A percentile compares a stretch with the other conserved stretches of the same genome.
These are phyloP conservation scores for Ylistrum balloti DNA, from an alignment of 1,140 invertebrate species.

Conservation along the genomic window DNA sequence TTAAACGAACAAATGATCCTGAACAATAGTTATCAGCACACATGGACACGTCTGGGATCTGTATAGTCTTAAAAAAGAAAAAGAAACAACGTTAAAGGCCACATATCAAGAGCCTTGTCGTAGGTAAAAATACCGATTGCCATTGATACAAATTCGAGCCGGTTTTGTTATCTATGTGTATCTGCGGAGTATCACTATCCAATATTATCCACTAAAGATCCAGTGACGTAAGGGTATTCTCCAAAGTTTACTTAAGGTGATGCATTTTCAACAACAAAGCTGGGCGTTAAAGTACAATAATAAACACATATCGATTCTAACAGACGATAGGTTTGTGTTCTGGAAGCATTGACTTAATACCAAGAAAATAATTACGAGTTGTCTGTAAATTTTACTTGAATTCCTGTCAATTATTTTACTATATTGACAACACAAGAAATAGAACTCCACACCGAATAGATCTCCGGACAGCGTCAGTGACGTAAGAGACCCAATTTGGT, in stretches of 20 bases:
- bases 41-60: constrained; percentile 9
- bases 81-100: not conserved
- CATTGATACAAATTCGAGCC: not conserved
- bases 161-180: not conserved
- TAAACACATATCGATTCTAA: not conserved
- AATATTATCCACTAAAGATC: not conserved
- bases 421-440: not conserved
- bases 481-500: not conserved
- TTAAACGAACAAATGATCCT: constrained; percentile 12
- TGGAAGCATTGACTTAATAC: not conserved
- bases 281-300: not conserved
- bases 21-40: not conserved
- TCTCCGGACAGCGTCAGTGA: not conserved
- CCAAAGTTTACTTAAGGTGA: not conserved
- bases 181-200: not conserved
- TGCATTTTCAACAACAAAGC: not conserved
- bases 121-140: not conserved
- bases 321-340: not conserved
- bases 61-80: not conserved
- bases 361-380: not conserved
- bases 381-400: not conserved
- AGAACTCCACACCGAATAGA: not conserved
- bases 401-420: not conserved
- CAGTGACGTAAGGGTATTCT: not conserved
- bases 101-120: not conserved